These are phyloP conservation scores for Triplophysa dalaica DNA, from an alignment of 2,113 vertebrate genomes.

Conservation along the genomic window DNA sequence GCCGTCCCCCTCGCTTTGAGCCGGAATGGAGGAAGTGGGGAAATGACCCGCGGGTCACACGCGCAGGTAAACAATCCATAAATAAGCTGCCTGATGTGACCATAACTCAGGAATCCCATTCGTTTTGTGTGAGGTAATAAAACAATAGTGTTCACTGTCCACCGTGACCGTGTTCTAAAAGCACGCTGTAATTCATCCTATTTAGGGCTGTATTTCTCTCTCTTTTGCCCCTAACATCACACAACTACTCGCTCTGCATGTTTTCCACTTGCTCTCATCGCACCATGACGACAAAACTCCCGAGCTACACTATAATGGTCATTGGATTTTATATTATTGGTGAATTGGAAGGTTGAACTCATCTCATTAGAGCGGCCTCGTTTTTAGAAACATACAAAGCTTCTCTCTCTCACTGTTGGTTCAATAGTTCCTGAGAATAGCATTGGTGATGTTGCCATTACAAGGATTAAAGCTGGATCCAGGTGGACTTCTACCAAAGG, in stretches of 20 bases:
- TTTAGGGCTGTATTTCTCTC: conserved; percentile 3
- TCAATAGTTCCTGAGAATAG: not conserved
- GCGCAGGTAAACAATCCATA: conserved; percentile 51
- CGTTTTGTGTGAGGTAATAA: conserved; percentile 38
- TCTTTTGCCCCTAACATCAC: not conserved
- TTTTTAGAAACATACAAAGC: not conserved
- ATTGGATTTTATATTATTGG: not conserved
- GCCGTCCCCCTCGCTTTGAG: not conserved
- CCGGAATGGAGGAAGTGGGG: not conserved
- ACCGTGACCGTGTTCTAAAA: conserved; percentile 23
- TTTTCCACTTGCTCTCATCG: not conserved
- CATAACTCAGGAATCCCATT: conserved; percentile 43
- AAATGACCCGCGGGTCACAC: conserved; percentile 23
- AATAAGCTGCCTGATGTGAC: conserved; percentile 45
- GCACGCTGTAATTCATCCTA: conserved; percentile 43
- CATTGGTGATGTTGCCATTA: conserved; percentile 12
- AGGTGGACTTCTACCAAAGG: conserved; percentile 25
- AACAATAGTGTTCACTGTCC: conserved; percentile 14
- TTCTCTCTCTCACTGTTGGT: not conserved
- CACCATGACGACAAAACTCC: not conserved
- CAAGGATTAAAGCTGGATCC: conserved; percentile 40
- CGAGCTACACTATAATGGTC: not conserved
- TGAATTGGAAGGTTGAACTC: not conserved
- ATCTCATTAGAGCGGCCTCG: not conserved
- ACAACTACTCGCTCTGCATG: conserved; percentile 30